Conservation (phyloP, 2,888 invertebrate species). For the Eilema caniola region DNA sequence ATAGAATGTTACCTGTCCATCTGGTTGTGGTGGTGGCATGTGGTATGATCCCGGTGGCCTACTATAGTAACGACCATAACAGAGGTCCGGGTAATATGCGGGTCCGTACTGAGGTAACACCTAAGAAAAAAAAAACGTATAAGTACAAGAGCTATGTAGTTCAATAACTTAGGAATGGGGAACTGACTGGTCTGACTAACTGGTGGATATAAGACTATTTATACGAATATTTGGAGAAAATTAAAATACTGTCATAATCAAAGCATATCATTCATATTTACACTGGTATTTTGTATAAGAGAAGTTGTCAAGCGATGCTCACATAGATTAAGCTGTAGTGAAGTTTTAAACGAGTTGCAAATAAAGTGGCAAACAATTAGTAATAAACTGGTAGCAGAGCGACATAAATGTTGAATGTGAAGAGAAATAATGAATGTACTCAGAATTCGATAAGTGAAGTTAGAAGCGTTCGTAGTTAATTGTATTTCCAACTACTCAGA, state of each 20-base stretch:
- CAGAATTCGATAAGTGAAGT: constrained; percentile 2
- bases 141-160: neutral
- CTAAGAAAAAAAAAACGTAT: constrained; percentile 52
- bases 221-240: neutral
- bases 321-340: neutral
- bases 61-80: constrained; percentile 78
- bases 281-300: neutral
- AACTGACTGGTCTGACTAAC: neutral
- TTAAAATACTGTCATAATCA: neutral
- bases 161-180: neutral
- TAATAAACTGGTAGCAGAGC: neutral
- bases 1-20: constrained; percentile 70
- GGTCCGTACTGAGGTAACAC: constrained; percentile 81
- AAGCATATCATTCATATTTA: too few species aligned
- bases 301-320: neutral
- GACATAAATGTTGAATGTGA: neutral
- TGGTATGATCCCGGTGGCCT: constrained; percentile 83
- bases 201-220: neutral
- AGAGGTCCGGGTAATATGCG: constrained; percentile 80
- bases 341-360: neutral
- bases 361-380: neutral
- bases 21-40: constrained; percentile 82
- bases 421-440: neutral
- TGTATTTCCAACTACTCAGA: neutral
- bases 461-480: neutral